These are phyloP conservation scores for Zygaena filipendulae DNA, from an alignment of 2,888 invertebrate genomes.

Conservation along the genomic window DNA sequence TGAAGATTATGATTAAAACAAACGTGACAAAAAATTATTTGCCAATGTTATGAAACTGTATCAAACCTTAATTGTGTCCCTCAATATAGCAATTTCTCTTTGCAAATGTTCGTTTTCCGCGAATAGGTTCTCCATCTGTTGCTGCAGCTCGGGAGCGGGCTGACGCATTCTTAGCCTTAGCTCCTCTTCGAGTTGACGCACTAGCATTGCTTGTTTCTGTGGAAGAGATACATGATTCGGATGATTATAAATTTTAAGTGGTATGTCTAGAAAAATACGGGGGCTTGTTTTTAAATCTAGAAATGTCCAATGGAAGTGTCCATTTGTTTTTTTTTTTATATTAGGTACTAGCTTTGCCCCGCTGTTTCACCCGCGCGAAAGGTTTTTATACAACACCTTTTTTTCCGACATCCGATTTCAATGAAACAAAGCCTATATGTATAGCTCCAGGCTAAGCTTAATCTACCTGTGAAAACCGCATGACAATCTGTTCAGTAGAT, in stretches of 20 bases:
- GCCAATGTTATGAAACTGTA: too few species aligned
- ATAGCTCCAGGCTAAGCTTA: too few species aligned
- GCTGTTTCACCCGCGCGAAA: too few species aligned
- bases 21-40: too few species aligned
- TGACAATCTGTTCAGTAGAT: too few species aligned
- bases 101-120: constrained; percentile 95
- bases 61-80: constrained; percentile 90
- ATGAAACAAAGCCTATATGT: too few species aligned
- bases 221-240: too few species aligned
- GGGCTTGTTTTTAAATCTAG: constrained; percentile 1
- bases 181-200: constrained; percentile 93
- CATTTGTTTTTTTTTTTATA: constrained; percentile 9
- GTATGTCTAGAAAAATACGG: not conserved
- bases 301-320: not conserved
- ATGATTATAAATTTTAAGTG: constrained; percentile 4
- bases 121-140: constrained; percentile 91
- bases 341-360: too few species aligned
- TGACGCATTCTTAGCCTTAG: constrained; percentile 88
- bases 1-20: too few species aligned
- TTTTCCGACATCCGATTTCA: too few species aligned
- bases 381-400: too few species aligned
- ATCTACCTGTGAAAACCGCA: too few species aligned
- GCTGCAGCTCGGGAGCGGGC: constrained; percentile 90
- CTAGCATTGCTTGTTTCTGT: constrained; percentile 96
- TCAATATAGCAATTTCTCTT: constrained; percentile 90